These are phyloP conservation scores for Callyntrura sp. DNA, from an alignment of 2,888 invertebrate genomes.

Conservation along the genomic window DNA sequence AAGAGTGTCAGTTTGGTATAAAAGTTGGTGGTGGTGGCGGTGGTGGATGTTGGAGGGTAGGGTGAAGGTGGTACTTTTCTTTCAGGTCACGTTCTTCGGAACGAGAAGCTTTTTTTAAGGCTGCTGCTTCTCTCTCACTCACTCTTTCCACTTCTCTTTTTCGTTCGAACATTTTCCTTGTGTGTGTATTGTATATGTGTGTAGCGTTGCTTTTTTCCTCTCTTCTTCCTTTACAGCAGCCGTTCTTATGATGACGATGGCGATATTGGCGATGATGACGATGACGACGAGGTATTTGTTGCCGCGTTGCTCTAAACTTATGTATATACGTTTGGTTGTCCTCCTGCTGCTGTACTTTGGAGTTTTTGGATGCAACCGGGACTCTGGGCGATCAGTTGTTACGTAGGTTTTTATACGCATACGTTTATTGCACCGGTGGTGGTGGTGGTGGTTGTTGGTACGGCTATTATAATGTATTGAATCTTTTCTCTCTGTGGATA, in stretches of 20 bases:
- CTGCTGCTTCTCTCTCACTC: constrained; percentile 72
- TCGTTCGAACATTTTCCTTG: constrained; percentile 45
- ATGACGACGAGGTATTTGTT: constrained; percentile 60
- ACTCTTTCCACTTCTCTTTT: constrained; percentile 39
- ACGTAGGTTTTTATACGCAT: constrained; percentile 74
- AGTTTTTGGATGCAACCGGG: constrained; percentile 68
- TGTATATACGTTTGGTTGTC: not conserved
- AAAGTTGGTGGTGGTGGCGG: constrained; percentile 32
- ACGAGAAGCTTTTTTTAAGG: constrained; percentile 82
- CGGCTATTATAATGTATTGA: constrained; percentile 40
- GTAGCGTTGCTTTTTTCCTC: constrained; percentile 56
- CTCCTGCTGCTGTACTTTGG: not conserved
- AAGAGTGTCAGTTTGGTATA: constrained; percentile 9
- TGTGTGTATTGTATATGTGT: not conserved
- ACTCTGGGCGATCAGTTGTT: constrained; percentile 72
- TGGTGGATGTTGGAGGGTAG: constrained; percentile 69
- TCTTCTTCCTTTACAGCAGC: constrained; percentile 25
- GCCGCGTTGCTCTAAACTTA: constrained; percentile 57
- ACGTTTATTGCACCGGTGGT: constrained; percentile 74
- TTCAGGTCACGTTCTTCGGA: constrained; percentile 84
- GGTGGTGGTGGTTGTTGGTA: constrained; percentile 5
- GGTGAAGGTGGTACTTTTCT: constrained; percentile 84
- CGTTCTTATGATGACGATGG: constrained; percentile 35
- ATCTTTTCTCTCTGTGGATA: constrained; percentile 29
- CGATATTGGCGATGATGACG: constrained; percentile 19